Conservation (phyloP, 1,140 invertebrate species). For the Periplaneta americana region DNA sequence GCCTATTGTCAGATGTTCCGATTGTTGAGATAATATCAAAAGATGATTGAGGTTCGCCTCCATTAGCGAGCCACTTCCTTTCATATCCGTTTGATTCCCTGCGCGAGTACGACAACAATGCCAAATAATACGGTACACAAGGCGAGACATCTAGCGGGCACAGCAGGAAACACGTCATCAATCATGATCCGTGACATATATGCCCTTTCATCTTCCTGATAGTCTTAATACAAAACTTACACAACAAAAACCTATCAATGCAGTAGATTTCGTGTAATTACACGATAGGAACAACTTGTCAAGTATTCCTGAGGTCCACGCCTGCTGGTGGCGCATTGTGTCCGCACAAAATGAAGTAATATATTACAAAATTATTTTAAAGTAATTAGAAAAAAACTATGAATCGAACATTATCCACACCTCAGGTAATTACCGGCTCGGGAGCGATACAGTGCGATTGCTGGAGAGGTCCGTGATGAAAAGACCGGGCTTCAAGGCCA, state of each 20-base stretch:
- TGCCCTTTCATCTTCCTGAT: background rate
- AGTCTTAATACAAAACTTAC: background rate
- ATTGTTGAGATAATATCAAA: background rate
- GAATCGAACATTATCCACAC: background rate
- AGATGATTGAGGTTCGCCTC: background rate
- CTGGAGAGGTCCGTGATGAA: no score
- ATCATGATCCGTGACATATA: background rate
- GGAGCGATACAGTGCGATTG: no score
- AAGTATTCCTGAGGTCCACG: background rate
- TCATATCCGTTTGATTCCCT: background rate
- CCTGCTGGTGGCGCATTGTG: background rate
- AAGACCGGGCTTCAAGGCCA: no score
- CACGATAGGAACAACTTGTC: background rate
- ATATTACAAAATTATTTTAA: background rate
- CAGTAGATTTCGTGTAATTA: background rate
- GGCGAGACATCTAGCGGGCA: background rate
- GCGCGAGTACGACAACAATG: background rate
- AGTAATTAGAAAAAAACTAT: background rate
- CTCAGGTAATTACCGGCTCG: background rate
- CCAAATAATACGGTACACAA: background rate
- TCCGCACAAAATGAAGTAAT: background rate
- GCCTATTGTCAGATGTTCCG: background rate
- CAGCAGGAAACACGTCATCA: background rate
- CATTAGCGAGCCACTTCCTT: background rate
- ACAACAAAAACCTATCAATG: background rate